phyloP scores from a whole-genome alignment of 2,797 vertebrate species.

The Lithobates sylvaticus region DNA sequence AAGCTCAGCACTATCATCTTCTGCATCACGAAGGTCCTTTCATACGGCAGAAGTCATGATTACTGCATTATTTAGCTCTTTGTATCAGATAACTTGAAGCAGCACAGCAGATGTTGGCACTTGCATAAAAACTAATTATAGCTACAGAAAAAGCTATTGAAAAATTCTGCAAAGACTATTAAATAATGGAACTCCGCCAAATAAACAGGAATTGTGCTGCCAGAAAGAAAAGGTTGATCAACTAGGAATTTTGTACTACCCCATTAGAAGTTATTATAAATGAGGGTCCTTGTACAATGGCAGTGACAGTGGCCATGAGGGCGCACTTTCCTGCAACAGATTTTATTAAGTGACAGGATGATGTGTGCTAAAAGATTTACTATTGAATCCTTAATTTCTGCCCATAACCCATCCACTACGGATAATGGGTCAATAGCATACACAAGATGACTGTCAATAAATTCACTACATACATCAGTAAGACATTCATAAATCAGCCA shows the following conservation, averaged over 20 bases:
- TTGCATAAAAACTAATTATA: conserved; percentile 37
- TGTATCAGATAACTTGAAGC: conserved; percentile 30
- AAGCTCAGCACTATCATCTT: conserved; percentile 11
- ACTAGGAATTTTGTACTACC: not conserved
- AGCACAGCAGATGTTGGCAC: not conserved
- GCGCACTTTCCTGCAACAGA: not conserved
- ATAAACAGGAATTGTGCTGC: conserved; percentile 2
- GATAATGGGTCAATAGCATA: not conserved
- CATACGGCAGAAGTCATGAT: conserved; percentile 39
- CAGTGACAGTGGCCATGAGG: not conserved
- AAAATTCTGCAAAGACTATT: conserved; percentile 30
- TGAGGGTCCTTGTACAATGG: not conserved
- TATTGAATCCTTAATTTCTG: not conserved
- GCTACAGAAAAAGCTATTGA: conserved; percentile 32
- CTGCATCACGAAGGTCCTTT: conserved; percentile 26
- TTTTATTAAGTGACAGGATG: not conserved
- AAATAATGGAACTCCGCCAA: conserved; percentile 27
- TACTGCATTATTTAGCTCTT: conserved; percentile 24
- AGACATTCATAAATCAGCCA: not conserved
- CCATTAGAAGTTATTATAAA: not conserved
- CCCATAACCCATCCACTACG: not conserved
- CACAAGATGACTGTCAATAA: not conserved
- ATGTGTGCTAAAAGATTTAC: not conserved
- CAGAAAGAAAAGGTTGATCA: not conserved
- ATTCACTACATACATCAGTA: not conserved